These are phyloP conservation scores for Rhinogobius similis DNA, from an alignment of 2,113 vertebrate species.

Conservation along the genomic window DNA sequence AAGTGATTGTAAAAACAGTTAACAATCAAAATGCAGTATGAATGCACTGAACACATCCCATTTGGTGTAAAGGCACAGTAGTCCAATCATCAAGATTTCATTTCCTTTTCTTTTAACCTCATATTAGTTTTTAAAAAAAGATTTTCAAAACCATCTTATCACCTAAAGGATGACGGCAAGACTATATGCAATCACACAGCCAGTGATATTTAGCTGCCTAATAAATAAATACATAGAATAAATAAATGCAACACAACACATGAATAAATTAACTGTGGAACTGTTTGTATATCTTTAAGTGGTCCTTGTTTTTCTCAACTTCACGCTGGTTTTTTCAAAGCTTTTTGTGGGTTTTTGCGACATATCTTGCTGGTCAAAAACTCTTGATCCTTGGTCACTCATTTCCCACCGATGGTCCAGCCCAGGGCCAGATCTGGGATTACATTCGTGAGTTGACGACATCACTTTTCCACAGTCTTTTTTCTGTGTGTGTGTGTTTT, in stretches of 20 bases:
- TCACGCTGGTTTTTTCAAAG: conserved; percentile 37
- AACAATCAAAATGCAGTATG: conserved; percentile 67
- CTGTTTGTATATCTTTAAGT: conserved; percentile 47
- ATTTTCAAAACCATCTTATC: conserved; percentile 46
- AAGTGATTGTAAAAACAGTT: conserved; percentile 44
- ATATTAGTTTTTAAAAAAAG: conserved; percentile 45
- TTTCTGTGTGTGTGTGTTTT: conserved; percentile 1
- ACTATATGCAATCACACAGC: conserved; percentile 49
- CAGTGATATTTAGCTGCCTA: conserved; percentile 64
- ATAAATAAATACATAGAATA: conserved; percentile 79
- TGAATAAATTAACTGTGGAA: conserved; percentile 75
- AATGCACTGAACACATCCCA: conserved; percentile 64
- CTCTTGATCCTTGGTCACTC: conserved; percentile 15
- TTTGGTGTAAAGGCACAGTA: conserved; percentile 81
- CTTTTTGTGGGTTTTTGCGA: too few relatives aligned
- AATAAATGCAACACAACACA: conserved; percentile 72
- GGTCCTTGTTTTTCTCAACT: conserved; percentile 32
- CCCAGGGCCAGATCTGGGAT: conserved; percentile 41
- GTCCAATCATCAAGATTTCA: conserved; percentile 61
- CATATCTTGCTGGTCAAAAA: conserved; percentile 21
- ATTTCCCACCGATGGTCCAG: conserved; percentile 15
- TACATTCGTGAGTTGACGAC: conserved; percentile 63
- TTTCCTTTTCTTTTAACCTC: conserved; percentile 24
- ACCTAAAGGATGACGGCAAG: conserved; percentile 38
- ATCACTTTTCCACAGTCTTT: conserved; percentile 29